Conservation (phyloP, 2,888 invertebrate species). For the Uropetala carovei region DNA sequence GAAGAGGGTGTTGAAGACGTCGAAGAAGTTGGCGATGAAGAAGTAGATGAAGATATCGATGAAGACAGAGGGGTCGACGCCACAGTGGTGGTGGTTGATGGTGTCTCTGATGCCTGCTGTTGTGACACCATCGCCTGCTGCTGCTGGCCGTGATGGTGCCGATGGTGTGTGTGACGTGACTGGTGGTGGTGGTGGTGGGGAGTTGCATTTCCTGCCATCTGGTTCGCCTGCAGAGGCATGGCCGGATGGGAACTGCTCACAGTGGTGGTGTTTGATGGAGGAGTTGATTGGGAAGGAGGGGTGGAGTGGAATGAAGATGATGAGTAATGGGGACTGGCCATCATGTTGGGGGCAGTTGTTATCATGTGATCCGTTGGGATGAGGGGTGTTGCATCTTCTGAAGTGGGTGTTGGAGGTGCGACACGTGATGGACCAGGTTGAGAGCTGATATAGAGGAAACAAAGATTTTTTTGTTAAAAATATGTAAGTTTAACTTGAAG, state of each 20-base stretch:
- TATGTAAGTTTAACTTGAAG: too few relatives aligned
- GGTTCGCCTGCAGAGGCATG: constrained; percentile 72
- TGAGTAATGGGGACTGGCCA: constrained; percentile 41
- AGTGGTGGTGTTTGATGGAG: constrained; percentile 17
- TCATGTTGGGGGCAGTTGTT: constrained; percentile 63
- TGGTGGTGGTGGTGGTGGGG: constrained; percentile 72
- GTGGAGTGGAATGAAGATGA: constrained; percentile 50
- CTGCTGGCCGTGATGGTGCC: constrained; percentile 70
- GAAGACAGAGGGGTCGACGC: constrained; percentile 74
- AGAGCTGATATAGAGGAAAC: constrained; percentile 73
- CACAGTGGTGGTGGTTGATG: constrained; percentile 71
- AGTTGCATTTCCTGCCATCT: constrained; percentile 73
- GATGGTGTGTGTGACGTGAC: constrained; percentile 73
- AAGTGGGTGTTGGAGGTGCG: constrained; percentile 86
- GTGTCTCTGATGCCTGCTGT: constrained; percentile 73
- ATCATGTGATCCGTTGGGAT: constrained; percentile 78
- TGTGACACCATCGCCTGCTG: constrained; percentile 73
- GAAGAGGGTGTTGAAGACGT: constrained; percentile 78
- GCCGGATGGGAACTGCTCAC: constrained; percentile 49
- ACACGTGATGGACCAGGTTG: constrained; percentile 81
- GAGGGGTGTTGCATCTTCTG: constrained; percentile 79
- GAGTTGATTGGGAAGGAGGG: constrained; percentile 33
- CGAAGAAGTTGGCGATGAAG: constrained; percentile 78
- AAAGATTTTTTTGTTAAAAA: neutral
- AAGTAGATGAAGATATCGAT: constrained; percentile 72